phyloP scores from a whole-genome alignment of 2,797 vertebrate genomes.

The Ataeniobius toweri region DNA sequence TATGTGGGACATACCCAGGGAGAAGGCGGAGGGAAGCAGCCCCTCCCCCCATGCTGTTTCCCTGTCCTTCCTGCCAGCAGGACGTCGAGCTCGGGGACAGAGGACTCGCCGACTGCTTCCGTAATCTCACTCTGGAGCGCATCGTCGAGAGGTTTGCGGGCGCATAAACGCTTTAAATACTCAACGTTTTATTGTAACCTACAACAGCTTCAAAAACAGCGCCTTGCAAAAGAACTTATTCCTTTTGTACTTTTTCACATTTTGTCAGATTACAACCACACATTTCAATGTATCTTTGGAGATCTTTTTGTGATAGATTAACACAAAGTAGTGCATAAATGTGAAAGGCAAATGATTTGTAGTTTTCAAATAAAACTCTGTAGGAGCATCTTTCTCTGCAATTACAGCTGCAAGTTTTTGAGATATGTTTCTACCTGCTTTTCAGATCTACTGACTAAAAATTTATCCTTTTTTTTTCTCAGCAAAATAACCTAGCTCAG shows the following conservation, averaged over 20 bases:
- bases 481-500: background rate
- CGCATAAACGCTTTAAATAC: conserved; percentile 2
- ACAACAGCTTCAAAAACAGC: background rate
- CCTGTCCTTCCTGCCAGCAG: conserved; percentile 89
- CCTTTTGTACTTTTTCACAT: background rate
- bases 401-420: background rate
- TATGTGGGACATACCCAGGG: conserved; percentile 92
- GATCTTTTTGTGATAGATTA: background rate
- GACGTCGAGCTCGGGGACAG: conserved; percentile 93
- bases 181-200: background rate
- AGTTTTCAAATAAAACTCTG: background rate
- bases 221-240: background rate
- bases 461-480: background rate
- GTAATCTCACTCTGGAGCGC: conserved; percentile 95
- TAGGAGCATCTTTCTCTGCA: background rate
- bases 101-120: conserved; percentile 90
- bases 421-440: too few relatives aligned
- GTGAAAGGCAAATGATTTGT: background rate
- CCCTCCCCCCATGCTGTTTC: conserved; percentile 86
- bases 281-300: background rate
- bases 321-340: background rate
- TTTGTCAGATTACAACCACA: background rate
- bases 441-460: background rate
- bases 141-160: conserved; percentile 89
- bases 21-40: conserved; percentile 85